Base-by-base conservation (phyloP, 2,888 invertebrate species). In the Cerceris rybyensis region DNA sequence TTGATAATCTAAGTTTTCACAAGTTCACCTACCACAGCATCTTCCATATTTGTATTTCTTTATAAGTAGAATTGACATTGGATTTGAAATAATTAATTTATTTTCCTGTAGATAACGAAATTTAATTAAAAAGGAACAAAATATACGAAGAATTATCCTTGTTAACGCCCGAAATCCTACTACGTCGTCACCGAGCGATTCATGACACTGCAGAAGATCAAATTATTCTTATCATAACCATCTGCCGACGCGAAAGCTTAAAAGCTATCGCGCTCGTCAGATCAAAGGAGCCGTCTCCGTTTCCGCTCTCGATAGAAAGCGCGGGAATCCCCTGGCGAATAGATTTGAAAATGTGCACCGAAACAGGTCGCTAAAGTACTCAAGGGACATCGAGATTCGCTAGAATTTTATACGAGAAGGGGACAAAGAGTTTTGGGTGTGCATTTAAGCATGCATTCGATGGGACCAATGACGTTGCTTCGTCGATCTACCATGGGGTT, bases 161-260 rank as follows among this genome's bases (percentile, higher is more conserved):
- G 4, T 28, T 28, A 28, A 28, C 28, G 28, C 28, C 28, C 28
- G 4, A 28, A 28, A 28, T 1, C 28, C 28, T 28, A 28, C 28
- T 4, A 46, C 54, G 50, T 50, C 6, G 6, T n/a, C n/a, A 55
- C 60, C 28, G 49, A 55, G 14, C 17, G 58, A 65, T 42, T 64
- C 54, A 42, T 50, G 9, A 59, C 66, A 66, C 28, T 50, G 28
- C 28, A 28, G 71, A 72, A 49, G 57, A 84, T 86, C 72, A 72
- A 86, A 86, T 85, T 82, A 85, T 85, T 63, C 73, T 85, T 86
- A 86, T 85, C 81, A 76, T 78, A 83, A 86, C 82, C 80, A 86
- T 86, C 86, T 85, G 82, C 49, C 58, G 71, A 59, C 71, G 58
- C 71, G 65, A 77, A 55, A 80, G 79, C 78, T 75, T 81, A 78